Conservation (phyloP, 2,888 invertebrate genomes). For the Eurytoma californica region DNA sequence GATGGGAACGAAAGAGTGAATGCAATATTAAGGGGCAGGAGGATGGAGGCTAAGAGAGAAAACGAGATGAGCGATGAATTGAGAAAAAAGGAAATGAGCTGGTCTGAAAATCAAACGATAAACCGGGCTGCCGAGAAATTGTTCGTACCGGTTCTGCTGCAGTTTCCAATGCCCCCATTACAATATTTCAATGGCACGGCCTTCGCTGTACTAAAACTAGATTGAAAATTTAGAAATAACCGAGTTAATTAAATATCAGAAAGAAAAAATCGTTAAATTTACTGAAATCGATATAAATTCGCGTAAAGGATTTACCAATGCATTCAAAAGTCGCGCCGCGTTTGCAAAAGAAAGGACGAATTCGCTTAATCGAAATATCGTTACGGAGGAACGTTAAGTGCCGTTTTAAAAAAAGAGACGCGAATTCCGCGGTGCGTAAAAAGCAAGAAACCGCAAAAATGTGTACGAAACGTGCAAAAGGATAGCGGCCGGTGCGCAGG, state of each 20-base stretch:
- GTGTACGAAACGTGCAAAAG: constrained; percentile 1
- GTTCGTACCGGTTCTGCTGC: too few relatives aligned
- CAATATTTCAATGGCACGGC: too few relatives aligned
- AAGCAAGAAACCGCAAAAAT: constrained; percentile 17
- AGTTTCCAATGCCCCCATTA: too few relatives aligned
- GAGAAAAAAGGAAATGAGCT: neutral
- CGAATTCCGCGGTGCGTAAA: neutral
- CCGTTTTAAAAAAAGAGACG: neutral
- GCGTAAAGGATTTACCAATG: too few relatives aligned
- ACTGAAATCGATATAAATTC: too few relatives aligned
- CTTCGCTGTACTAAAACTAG: too few relatives aligned
- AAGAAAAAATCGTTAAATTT: neutral
- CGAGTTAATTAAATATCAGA: too few relatives aligned
- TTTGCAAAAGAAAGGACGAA: too few relatives aligned
- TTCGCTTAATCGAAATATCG: too few relatives aligned
- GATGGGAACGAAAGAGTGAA: constrained; percentile 40
- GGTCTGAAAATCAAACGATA: neutral
- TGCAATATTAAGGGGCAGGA: constrained; percentile 35
- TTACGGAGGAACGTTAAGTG: too few relatives aligned
- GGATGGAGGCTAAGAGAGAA: constrained; percentile 39
- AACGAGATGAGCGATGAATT: constrained; percentile 34
- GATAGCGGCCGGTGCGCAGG: constrained; percentile 45
- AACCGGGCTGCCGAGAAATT: neutral
- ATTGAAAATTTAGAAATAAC: too few relatives aligned
- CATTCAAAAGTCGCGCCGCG: too few relatives aligned